phyloP scores from a whole-genome alignment of 2,888 invertebrate species.

The Seira musarum region DNA sequence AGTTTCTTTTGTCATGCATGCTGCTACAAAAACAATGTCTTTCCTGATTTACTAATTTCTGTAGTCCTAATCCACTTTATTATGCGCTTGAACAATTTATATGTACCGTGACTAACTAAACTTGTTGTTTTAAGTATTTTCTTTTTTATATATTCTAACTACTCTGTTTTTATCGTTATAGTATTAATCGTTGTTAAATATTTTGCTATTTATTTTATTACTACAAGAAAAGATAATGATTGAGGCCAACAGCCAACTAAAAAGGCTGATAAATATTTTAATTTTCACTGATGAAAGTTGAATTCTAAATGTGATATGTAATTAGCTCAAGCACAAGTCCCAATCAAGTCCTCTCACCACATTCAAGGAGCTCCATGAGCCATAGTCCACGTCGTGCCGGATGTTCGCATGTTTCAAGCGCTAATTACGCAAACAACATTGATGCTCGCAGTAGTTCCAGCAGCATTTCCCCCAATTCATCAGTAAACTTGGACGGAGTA shows the following conservation, averaged over 20 bases:
- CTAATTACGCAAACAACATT: not conserved
- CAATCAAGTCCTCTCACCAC: constrained; percentile 17
- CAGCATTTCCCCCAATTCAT: constrained; percentile 12
- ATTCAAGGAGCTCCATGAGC: constrained; percentile 19
- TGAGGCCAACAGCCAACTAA: too few species aligned
- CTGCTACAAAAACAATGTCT: not conserved
- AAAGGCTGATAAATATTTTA: too few species aligned
- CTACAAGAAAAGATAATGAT: too few species aligned
- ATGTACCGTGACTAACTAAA: not conserved
- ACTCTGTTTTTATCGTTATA: too few species aligned
- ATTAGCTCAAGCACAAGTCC: constrained; percentile 29
- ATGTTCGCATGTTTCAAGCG: not conserved
- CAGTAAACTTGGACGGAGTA: not conserved
- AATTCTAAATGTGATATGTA: not conserved
- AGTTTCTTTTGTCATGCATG: not conserved
- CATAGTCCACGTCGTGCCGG: not conserved
- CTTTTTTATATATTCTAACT: too few species aligned
- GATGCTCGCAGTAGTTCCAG: not conserved
- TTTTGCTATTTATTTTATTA: too few species aligned
- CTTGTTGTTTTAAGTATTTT: too few species aligned
- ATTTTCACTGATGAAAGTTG: too few species aligned
- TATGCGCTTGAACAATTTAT: not conserved
- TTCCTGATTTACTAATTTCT: not conserved
- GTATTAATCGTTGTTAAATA: too few species aligned
- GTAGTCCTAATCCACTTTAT: not conserved